phyloP scores from a whole-genome alignment of 2,113 vertebrate species.

The Phyllostomus hastatus region DNA sequence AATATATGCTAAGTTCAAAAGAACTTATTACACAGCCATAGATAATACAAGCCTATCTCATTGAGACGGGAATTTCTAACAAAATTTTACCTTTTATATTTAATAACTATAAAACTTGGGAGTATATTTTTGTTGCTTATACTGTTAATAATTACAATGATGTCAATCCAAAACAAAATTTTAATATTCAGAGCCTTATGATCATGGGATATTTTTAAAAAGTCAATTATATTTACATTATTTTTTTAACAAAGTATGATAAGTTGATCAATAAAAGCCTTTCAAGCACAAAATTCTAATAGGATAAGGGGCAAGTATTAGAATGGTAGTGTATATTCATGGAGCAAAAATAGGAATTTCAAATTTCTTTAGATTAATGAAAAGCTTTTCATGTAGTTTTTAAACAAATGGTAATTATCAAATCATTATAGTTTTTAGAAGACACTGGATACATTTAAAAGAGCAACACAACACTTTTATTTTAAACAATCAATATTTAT shows the following conservation, averaged over 20 bases:
- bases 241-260: background rate
- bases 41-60: background rate
- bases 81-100: background rate
- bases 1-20: background rate
- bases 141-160: background rate
- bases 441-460: background rate
- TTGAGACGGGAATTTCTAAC: background rate
- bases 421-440: background rate
- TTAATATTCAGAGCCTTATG: constrained; percentile 11
- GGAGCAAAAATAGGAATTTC: background rate
- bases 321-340: background rate
- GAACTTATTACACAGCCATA: background rate
- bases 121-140: background rate
- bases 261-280: background rate
- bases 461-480: background rate
- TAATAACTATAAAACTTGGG: background rate
- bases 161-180: background rate
- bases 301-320: background rate
- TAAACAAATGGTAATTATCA: background rate
- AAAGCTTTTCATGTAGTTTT: background rate
- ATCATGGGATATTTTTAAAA: background rate
- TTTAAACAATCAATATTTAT: background rate
- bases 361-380: background rate
- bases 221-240: background rate
- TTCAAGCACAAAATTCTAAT: background rate